These are phyloP conservation scores for Himalopsyche japonica DNA, from an alignment of 2,888 invertebrate species.

Conservation along the genomic window DNA sequence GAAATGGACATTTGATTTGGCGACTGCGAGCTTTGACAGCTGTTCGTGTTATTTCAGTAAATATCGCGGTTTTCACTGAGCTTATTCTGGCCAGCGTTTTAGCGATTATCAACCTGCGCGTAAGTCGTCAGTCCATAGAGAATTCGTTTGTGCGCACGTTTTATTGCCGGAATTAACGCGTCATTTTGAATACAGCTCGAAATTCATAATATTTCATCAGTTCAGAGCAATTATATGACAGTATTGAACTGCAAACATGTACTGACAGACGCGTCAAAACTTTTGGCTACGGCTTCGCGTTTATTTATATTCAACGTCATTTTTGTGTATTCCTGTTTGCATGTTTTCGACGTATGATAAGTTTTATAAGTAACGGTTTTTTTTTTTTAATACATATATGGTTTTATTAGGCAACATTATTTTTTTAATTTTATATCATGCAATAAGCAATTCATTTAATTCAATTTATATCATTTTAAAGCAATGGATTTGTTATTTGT, in stretches of 20 bases:
- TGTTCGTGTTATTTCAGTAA: background rate
- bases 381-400: too few species aligned
- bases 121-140: too few species aligned
- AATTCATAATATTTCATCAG: background rate
- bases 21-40: background rate
- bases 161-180: background rate
- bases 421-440: too few species aligned
- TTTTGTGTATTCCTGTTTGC: too few species aligned
- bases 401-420: too few species aligned
- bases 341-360: too few species aligned
- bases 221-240: background rate
- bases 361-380: too few species aligned
- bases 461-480: too few species aligned
- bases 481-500: too few species aligned
- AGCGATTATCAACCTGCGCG: background rate
- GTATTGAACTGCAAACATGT: background rate
- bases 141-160: background rate
- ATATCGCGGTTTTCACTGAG: background rate
- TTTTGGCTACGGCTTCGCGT: background rate
- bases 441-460: too few species aligned
- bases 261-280: background rate
- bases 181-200: background rate
- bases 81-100: background rate
- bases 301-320: too few species aligned
- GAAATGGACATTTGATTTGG: constrained; percentile 11